A percentile compares a stretch with the other conserved stretches of the same genome.
phyloP scores from a whole-genome alignment of 2,113 vertebrate species.

The Microtus pennsylvanicus region DNA sequence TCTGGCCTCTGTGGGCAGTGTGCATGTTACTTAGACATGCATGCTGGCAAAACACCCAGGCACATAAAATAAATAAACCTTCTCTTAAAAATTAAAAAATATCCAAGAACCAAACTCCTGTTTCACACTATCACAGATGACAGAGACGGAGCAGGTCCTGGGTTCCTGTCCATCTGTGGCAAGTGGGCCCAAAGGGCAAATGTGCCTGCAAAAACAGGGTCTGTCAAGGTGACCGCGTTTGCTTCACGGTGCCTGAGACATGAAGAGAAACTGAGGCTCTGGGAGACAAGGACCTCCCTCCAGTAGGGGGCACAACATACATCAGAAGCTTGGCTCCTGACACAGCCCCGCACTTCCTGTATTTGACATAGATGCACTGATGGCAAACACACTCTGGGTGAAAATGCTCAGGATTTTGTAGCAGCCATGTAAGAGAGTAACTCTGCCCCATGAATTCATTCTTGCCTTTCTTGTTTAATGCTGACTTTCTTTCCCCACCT shows the following conservation, averaged over 20 bases:
- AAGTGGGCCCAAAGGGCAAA: not conserved
- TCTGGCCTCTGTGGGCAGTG: not conserved
- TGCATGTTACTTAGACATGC: not conserved
- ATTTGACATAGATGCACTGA: not conserved
- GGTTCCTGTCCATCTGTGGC: not conserved
- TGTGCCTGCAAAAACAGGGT: not conserved
- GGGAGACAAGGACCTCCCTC: not conserved
- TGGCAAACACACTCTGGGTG: not conserved
- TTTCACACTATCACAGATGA: not conserved
- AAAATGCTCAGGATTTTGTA: not conserved
- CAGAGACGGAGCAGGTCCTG: not conserved
- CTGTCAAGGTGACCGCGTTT: not conserved
- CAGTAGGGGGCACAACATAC: not conserved
- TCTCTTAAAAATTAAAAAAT: not conserved
- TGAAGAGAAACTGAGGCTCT: not conserved
- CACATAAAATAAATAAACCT: not conserved
- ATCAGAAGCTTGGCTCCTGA: too few species aligned
- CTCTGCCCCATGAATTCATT: not conserved
- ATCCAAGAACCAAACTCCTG: not conserved
- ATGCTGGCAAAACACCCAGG: not conserved
- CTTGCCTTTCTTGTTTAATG: not conserved
- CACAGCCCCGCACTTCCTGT: not conserved
- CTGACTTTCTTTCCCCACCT: not conserved
- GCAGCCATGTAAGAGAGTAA: not conserved
- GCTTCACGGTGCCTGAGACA: fast-evolving